Evolutionary conservation across 1,140 invertebrate genomes (phyloP).

Genomic region (Lutraria rhynchaena): DNA sequence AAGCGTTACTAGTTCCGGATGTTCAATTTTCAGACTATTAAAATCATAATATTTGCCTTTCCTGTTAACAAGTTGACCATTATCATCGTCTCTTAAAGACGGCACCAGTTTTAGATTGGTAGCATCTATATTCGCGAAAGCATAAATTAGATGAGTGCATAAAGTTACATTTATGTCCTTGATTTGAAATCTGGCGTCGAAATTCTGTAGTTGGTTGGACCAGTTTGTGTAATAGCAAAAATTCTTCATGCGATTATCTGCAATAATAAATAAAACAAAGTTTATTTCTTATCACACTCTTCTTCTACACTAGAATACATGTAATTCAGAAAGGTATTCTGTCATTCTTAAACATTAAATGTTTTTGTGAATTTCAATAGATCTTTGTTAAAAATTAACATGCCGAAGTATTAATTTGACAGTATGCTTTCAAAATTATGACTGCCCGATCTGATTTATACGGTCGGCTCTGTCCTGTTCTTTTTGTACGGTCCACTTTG

Average conservation of each 20-base stretch:
- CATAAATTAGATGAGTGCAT: constrained; percentile 96
- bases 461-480: too few species aligned
- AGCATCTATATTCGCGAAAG: constrained; percentile 89
- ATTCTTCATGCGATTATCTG: constrained; percentile 28
- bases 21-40: constrained; percentile 93
- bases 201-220: constrained; percentile 92
- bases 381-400: too few species aligned
- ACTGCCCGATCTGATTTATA: too few species aligned
- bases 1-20: constrained; percentile 85
- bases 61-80: constrained; percentile 24
- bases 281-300: too few species aligned
- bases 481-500: too few species aligned
- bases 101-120: constrained; percentile 56
- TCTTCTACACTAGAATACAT: too few species aligned
- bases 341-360: too few species aligned
- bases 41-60: constrained; percentile 59
- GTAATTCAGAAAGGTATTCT: too few species aligned
- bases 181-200: constrained; percentile 90
- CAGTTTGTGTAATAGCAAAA: constrained; percentile 96
- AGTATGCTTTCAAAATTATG: too few species aligned
- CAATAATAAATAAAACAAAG: constrained; percentile 8
- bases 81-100: constrained; percentile 67
- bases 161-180: constrained; percentile 93
- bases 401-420: too few species aligned
- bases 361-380: too few species aligned